A percentile compares a stretch with the other conserved stretches of the same genome.
Evolutionary conservation across 2,797 vertebrate species (phyloP).

Genomic region (Glossophaga mutica): DNA sequence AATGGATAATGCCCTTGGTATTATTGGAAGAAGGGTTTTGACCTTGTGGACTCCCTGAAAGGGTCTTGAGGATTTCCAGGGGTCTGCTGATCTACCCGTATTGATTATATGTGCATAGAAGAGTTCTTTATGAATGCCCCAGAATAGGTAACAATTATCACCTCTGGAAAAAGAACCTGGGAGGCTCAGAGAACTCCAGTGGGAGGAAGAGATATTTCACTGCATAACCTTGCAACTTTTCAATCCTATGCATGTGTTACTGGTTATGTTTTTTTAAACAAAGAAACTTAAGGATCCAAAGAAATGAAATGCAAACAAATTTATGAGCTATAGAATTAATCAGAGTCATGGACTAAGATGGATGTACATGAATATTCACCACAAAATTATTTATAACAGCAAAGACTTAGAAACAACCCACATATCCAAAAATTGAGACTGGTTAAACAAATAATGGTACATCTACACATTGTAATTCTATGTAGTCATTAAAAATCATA

Average conservation of each 20-base stretch:
- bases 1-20: neutral
- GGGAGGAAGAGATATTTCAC: neutral
- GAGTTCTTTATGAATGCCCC: neutral
- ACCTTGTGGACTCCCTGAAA: neutral
- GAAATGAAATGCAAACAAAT: conserved; percentile 53
- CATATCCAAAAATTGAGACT: conserved; percentile 45
- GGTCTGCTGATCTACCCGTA: neutral
- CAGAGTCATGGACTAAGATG: conserved; percentile 48
- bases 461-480: conserved; percentile 68
- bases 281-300: conserved; percentile 31
- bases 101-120: neutral
- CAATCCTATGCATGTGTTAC: conserved; percentile 31
- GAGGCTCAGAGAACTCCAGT: neutral
- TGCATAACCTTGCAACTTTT: conserved; percentile 6
- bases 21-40: neutral
- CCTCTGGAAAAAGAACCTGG: neutral
- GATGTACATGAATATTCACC: conserved; percentile 57
- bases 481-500: conserved; percentile 66
- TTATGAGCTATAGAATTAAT: conserved; percentile 65
- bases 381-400: conserved; percentile 41
- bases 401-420: conserved; percentile 43
- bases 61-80: neutral
- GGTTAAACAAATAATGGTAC: conserved; percentile 66
- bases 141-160: neutral
- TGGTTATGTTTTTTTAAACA: conserved; percentile 26